Conservation (phyloP, 2,113 vertebrate genomes). For the Entelurus aequoreus region DNA sequence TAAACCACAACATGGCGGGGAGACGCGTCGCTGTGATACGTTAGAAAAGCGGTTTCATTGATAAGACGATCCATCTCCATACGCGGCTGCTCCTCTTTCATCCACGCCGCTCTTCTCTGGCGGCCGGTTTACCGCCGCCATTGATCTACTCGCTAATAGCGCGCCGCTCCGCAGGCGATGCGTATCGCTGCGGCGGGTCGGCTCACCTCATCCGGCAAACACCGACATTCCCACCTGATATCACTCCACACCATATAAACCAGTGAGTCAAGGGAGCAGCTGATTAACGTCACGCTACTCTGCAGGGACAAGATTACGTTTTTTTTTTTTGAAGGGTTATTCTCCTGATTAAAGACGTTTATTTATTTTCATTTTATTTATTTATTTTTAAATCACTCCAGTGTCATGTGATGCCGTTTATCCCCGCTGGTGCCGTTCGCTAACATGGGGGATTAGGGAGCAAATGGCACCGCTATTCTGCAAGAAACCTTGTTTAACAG, state of each 20-base stretch:
- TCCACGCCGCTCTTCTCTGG: constrained; percentile 21
- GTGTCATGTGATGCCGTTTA: no score
- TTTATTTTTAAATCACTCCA: no score
- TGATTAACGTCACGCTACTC: no score
- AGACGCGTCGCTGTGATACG: background rate
- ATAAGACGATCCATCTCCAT: constrained; percentile 2
- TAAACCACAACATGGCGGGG: background rate
- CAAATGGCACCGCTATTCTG: no score
- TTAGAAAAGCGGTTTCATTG: constrained; percentile 21
- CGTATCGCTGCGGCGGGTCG: constrained; percentile 27
- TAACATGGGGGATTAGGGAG: no score
- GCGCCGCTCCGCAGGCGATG: constrained; percentile 11
- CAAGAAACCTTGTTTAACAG: no score
- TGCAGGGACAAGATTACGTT: no score
- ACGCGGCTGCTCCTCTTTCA: constrained; percentile 35
- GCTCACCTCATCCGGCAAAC: constrained; percentile 33
- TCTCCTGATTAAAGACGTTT: no score
- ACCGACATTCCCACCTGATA: constrained; percentile 28
- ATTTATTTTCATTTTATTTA: no score
- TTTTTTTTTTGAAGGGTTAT: no score
- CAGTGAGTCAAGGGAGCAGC: no score
- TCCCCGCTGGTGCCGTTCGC: no score
- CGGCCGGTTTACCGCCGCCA: constrained; percentile 21
- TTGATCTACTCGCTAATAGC: constrained; percentile 37
- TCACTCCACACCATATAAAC: constrained; percentile 2